Conservation (phyloP, 2,113 vertebrate species). For the Redunca redunca region DNA sequence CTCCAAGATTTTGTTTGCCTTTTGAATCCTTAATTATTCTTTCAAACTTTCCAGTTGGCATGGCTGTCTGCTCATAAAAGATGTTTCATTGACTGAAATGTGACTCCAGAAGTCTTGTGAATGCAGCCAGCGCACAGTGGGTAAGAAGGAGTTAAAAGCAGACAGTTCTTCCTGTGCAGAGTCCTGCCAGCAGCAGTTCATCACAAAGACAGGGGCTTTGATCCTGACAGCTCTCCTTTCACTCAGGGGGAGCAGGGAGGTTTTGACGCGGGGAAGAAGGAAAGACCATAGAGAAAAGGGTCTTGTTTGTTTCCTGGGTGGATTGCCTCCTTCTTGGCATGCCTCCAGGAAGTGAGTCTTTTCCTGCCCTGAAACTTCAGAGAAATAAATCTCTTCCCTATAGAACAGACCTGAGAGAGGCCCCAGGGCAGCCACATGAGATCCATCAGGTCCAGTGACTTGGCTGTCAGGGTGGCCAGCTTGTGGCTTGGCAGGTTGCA, state of each 20-base stretch:
- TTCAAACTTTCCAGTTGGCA: slow-evolving; percentile 12
- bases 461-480: background rate
- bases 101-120: background rate
- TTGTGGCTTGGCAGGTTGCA: background rate
- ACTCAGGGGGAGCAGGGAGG: slow-evolving; percentile 47
- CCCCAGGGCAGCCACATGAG: background rate
- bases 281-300: slow-evolving; percentile 62
- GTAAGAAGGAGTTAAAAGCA: slow-evolving; percentile 58
- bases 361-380: slow-evolving; percentile 63
- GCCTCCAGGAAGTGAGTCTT: slow-evolving; percentile 59
- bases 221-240: slow-evolving; percentile 68
- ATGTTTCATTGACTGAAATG: background rate
- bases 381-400: slow-evolving; percentile 64
- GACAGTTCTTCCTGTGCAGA: background rate
- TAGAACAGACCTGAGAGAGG: slow-evolving; percentile 39
- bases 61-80: slow-evolving; percentile 35
- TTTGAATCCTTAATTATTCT: slow-evolving; percentile 18
- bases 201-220: slow-evolving; percentile 45
- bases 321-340: slow-evolving; percentile 63
- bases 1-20: slow-evolving; percentile 13
- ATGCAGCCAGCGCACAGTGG: background rate
- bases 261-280: slow-evolving; percentile 52
- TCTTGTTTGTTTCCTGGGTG: slow-evolving; percentile 73
- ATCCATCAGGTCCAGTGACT: background rate
- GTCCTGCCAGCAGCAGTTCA: slow-evolving; percentile 59